These are phyloP conservation scores for Andrena chrysosceles DNA, from an alignment of 2,888 invertebrate species.

Conservation along the genomic window DNA sequence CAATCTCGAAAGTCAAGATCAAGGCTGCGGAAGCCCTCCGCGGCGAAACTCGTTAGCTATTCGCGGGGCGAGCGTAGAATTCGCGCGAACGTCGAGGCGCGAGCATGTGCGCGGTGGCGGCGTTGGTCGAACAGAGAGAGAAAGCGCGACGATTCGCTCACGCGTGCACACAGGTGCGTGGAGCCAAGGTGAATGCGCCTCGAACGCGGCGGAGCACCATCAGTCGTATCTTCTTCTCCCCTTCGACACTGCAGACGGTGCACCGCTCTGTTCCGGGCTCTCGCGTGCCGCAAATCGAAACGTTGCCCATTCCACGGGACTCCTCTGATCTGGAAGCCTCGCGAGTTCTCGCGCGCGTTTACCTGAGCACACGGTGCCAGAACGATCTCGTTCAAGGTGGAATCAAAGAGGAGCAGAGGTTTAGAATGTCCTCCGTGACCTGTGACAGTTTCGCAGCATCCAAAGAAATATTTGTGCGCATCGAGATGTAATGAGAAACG, in stretches of 20 bases:
- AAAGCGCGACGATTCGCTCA: slow-evolving; percentile 57
- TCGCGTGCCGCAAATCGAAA: slow-evolving; percentile 53
- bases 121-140: slow-evolving; percentile 13
- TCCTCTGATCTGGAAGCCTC: slow-evolving; percentile 24
- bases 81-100: slow-evolving; percentile 10
- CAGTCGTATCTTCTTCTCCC: slow-evolving; percentile 76
- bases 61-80: slow-evolving; percentile 42
- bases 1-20: slow-evolving; percentile 59
- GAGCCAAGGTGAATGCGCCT: slow-evolving; percentile 78
- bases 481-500: neutral
- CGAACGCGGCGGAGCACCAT: slow-evolving; percentile 68
- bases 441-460: slow-evolving; percentile 5
- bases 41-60: slow-evolving; percentile 42
- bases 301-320: slow-evolving; percentile 26
- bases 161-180: slow-evolving; percentile 71
- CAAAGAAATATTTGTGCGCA: neutral
- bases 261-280: slow-evolving; percentile 41
- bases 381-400: neutral
- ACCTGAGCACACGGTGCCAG: neutral
- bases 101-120: neutral
- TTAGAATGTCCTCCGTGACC: neutral
- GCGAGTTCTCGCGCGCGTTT: neutral
- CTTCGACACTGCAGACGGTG: slow-evolving; percentile 71
- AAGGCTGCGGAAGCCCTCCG: slow-evolving; percentile 54
- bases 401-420: neutral